phyloP scores from a whole-genome alignment of 2,113 vertebrate species.

The Nerophis lumbriciformis region DNA sequence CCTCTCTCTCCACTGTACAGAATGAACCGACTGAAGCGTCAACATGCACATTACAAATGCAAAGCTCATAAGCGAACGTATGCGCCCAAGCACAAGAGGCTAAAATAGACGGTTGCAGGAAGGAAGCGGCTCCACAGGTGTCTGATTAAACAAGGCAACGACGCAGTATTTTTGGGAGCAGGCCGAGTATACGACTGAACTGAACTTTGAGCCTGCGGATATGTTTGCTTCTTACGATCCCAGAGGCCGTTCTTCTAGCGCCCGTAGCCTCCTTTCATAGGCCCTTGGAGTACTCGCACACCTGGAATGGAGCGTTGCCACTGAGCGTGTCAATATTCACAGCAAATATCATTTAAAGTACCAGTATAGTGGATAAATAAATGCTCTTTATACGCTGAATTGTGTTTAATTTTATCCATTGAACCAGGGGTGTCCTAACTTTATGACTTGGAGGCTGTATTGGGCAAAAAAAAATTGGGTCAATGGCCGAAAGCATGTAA shows the following conservation, averaged over 20 bases:
- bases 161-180: conserved; percentile 5
- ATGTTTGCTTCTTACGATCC: conserved; percentile 46
- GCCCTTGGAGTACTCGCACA: conserved; percentile 19
- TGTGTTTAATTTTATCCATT: no score
- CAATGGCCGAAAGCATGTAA: no score
- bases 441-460: no score
- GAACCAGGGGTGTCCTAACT: no score
- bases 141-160: conserved; percentile 23
- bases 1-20: no score
- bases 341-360: background rate
- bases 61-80: background rate
- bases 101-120: conserved; percentile 14
- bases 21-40: no score
- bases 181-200: conserved; percentile 7
- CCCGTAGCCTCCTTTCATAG: conserved; percentile 27
- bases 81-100: background rate
- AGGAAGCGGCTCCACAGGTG: conserved; percentile 37
- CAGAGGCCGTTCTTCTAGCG: conserved; percentile 42
- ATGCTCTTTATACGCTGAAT: no score
- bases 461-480: no score
- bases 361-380: no score
- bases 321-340: background rate
- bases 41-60: no score
- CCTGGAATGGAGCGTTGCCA: conserved; percentile 14
- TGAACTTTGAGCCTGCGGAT: conserved; percentile 22